phyloP scores from a whole-genome alignment of 2,113 vertebrate species.

The Morone chrysops region DNA sequence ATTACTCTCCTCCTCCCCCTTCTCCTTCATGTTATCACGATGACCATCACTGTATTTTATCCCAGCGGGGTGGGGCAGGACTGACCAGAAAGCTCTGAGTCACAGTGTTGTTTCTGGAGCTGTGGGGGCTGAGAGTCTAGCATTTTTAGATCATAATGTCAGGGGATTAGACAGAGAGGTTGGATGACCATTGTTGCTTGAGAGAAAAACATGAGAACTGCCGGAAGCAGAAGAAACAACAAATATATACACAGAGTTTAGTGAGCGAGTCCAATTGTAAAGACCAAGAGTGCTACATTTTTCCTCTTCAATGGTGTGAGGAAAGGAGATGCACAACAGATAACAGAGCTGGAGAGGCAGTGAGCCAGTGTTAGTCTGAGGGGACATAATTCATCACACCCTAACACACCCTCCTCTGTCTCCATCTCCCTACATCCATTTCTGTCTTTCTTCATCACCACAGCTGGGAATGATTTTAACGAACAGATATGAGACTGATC shows the following conservation, averaged over 20 bases:
- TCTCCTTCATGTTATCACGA: slow-evolving; percentile 39
- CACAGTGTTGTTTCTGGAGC: slow-evolving; percentile 44
- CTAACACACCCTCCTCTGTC: slow-evolving; percentile 21
- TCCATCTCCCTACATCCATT: slow-evolving; percentile 2
- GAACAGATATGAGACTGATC: not conserved
- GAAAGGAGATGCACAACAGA: slow-evolving; percentile 12
- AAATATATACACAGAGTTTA: not conserved
- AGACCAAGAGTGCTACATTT: rapidly evolving
- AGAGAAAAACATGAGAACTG: not conserved
- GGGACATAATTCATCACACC: slow-evolving; percentile 10
- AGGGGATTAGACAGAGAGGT: slow-evolving; percentile 39
- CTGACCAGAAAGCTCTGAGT: slow-evolving; percentile 59
- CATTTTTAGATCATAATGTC: slow-evolving; percentile 35
- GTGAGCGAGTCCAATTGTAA: no score
- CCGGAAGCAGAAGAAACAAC: not conserved
- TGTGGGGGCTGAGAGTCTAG: slow-evolving; percentile 22
- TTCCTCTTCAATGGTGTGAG: not conserved
- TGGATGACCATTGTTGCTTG: not conserved
- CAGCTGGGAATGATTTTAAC: slow-evolving; percentile 36
- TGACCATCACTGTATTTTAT: slow-evolving; percentile 33
- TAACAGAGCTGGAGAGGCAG: not conserved
- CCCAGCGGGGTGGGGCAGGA: slow-evolving; percentile 41
- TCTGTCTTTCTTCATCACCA: slow-evolving; percentile 17
- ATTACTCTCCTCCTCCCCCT: not conserved
- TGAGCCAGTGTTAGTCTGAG: slow-evolving; percentile 20